Percentiles rank a stretch among this genome's conserved stretches.
Evolutionary conservation across 2,113 vertebrate species (phyloP).

Genomic region (Gracilinanus agilis): DNA sequence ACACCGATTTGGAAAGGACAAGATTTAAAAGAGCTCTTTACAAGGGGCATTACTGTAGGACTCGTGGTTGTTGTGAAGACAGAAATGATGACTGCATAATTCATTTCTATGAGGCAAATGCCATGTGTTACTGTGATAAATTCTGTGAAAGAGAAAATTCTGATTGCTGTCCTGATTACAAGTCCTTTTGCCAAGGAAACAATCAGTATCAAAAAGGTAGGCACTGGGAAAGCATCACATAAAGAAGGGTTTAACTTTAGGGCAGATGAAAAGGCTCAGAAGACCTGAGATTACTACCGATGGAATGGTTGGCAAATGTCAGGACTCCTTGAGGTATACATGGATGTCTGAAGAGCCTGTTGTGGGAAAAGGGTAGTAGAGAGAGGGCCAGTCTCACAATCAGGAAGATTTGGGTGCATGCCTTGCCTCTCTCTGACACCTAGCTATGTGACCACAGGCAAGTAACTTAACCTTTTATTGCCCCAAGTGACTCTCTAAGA

Average conservation of each 20-base stretch:
- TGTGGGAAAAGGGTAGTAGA: not conserved
- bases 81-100: conserved; percentile 85
- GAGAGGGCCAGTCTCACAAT: not conserved
- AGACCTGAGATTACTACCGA: not conserved
- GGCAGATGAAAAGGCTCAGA: not conserved
- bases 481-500: not conserved
- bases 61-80: conserved; percentile 83
- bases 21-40: conserved; percentile 79
- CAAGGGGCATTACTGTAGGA: conserved; percentile 80
- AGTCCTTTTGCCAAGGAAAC: conserved; percentile 76
- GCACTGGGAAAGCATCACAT: conserved; percentile 3
- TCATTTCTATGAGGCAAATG: conserved; percentile 76
- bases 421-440: not conserved
- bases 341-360: not conserved
- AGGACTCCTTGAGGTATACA: not conserved
- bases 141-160: conserved; percentile 82
- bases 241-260: not conserved
- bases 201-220: conserved; percentile 73
- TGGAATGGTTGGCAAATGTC: not conserved
- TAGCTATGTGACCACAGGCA: not conserved
- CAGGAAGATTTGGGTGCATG: not conserved
- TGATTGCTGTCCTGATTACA: conserved; percentile 87
- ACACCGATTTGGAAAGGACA: conserved; percentile 46
- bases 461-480: not conserved
- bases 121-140: conserved; percentile 86